These are phyloP conservation scores for Taenaris catops DNA, from an alignment of 2,888 invertebrate species.

Conservation along the genomic window DNA sequence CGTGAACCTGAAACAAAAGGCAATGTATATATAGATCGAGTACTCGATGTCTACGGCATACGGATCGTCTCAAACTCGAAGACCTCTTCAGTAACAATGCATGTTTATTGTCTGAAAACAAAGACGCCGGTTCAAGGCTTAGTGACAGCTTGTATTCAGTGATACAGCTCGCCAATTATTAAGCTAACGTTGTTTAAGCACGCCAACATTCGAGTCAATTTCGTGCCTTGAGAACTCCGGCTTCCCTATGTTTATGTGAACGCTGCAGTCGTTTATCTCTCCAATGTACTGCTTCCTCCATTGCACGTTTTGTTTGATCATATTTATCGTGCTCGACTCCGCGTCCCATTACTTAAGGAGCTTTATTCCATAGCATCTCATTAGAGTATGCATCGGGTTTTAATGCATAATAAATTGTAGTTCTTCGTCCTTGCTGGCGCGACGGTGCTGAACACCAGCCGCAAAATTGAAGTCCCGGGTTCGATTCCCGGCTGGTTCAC, in stretches of 20 bases:
- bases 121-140: conserved; percentile 54
- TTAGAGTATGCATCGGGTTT: conserved; percentile 55
- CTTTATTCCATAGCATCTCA: conserved; percentile 45
- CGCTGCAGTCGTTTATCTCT: conserved; percentile 55
- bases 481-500: too few species aligned
- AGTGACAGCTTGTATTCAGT: conserved; percentile 47
- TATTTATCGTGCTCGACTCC: conserved; percentile 57
- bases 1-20: conserved; percentile 46
- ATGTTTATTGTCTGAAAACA: conserved; percentile 67
- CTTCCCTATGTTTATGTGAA: conserved; percentile 55
- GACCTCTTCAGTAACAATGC: conserved; percentile 43
- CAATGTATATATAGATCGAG: conserved; percentile 15
- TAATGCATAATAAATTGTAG: too few species aligned
- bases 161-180: conserved; percentile 63
- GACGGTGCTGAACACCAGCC: too few species aligned
- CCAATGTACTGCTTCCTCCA: conserved; percentile 65
- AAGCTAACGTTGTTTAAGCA: conserved; percentile 58
- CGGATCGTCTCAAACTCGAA: conserved; percentile 27
- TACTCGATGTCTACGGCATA: conserved; percentile 48
- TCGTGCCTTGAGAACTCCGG: conserved; percentile 45
- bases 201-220: conserved; percentile 55
- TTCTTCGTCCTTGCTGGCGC: too few species aligned
- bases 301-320: conserved; percentile 64
- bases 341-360: conserved; percentile 49
- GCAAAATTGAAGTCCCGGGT: too few species aligned